Conservation (phyloP, 2,113 vertebrate genomes). For the Verasper variegatus region DNA sequence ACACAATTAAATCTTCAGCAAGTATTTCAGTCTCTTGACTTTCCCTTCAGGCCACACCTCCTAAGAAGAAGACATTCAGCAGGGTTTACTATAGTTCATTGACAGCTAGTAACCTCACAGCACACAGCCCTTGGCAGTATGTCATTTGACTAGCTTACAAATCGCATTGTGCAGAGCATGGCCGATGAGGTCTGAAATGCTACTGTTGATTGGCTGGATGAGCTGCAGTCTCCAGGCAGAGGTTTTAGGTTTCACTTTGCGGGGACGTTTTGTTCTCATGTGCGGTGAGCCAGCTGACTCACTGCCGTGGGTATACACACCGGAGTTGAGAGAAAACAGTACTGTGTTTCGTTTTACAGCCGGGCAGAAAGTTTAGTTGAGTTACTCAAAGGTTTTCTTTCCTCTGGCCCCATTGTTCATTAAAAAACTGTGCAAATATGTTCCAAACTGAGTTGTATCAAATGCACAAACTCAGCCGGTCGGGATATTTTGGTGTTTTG, state of each 20-base stretch:
- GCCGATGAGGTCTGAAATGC: conserved; percentile 55
- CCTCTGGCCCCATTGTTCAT: not conserved
- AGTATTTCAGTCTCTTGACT: not conserved
- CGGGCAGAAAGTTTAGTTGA: conserved; percentile 12
- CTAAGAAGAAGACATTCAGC: conserved; percentile 11
- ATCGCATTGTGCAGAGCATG: conserved; percentile 74
- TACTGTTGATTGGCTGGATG: conserved; percentile 59
- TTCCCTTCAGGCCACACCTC: conserved; percentile 15
- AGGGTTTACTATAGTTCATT: conserved; percentile 78
- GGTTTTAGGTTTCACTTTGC: conserved; percentile 76
- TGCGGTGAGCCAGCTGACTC: conserved; percentile 32
- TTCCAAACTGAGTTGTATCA: not conserved
- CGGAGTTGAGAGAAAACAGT: conserved; percentile 9
- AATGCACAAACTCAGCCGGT: not conserved
- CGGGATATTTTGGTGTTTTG: not conserved
- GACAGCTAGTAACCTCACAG: conserved; percentile 76
- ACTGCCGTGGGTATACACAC: conserved; percentile 12
- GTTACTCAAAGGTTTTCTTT: not conserved
- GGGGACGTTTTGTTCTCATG: conserved; percentile 66
- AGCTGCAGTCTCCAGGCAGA: conserved; percentile 60
- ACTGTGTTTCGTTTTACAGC: conserved; percentile 33
- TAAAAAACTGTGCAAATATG: not conserved
- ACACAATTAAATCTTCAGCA: conserved; percentile 1
- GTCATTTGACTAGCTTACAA: conserved; percentile 72
- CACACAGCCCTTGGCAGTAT: conserved; percentile 58